Conservation (phyloP, 1,140 invertebrate genomes). For the Pentalonia nigronervosa region DNA sequence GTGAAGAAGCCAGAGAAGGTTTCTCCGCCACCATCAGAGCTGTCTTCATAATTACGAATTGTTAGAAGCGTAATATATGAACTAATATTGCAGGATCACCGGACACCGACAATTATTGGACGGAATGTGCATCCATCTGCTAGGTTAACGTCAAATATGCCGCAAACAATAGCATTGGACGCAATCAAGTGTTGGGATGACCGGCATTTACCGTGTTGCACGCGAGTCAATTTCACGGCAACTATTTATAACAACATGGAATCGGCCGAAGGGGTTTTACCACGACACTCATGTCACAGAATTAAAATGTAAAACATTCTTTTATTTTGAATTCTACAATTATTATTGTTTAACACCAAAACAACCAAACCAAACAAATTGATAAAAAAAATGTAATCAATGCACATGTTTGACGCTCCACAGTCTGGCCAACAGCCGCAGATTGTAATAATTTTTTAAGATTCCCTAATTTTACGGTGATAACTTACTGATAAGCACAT, state of each 20-base stretch:
- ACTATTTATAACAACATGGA: background rate
- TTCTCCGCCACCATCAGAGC: slow-evolving; percentile 99
- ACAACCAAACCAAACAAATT: slow-evolving; percentile 48
- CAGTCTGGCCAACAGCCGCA: slow-evolving; percentile 16
- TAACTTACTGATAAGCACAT: no score
- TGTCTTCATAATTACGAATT: slow-evolving; percentile 76
- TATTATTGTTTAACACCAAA: slow-evolving; percentile 13
- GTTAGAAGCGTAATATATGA: background rate
- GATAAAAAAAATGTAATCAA: slow-evolving; percentile 57
- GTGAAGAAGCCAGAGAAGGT: slow-evolving; percentile 93
- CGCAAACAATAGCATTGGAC: background rate
- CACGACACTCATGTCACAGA: background rate
- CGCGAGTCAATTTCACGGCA: background rate
- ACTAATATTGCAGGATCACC: background rate
- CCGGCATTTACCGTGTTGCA: background rate
- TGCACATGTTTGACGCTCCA: slow-evolving; percentile 40
- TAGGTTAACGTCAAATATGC: background rate
- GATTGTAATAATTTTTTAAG: background rate
- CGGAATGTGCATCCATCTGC: background rate
- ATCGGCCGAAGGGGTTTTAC: background rate
- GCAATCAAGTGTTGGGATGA: background rate
- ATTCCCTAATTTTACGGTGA: no score
- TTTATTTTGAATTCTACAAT: background rate
- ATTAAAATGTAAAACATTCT: background rate
- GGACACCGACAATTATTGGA: background rate